Percentiles rank a stretch among this genome's conserved stretches.
phyloP scores from a whole-genome alignment of 2,888 invertebrate species.

The Parthenolecanium corni region DNA sequence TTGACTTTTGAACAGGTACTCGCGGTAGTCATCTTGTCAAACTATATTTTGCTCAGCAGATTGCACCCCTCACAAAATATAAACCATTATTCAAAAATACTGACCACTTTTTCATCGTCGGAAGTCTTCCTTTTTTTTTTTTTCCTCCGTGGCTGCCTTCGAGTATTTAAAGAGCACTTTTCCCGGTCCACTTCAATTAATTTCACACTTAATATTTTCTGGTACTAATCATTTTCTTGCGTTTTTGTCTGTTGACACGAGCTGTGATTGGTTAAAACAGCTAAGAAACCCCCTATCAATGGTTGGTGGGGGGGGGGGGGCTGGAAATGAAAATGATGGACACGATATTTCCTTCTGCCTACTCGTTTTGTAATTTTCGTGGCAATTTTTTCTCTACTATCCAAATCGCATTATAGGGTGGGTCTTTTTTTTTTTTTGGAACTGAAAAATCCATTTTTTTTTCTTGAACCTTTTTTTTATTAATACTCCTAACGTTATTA shows the following conservation, averaged over 20 bases:
- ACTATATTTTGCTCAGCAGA: too few species aligned
- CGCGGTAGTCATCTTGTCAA: too few species aligned
- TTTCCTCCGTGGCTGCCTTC: background rate
- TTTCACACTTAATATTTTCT: too few species aligned
- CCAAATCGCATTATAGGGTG: slow-evolving; percentile 7
- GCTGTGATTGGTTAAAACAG: too few species aligned
- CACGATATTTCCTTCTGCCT: slow-evolving; percentile 19
- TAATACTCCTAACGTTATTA: slow-evolving; percentile 1
- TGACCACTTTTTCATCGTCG: too few species aligned
- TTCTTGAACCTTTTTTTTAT: background rate
- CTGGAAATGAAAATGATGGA: slow-evolving; percentile 11
- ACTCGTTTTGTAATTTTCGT: slow-evolving; percentile 5
- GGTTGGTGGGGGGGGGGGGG: background rate
- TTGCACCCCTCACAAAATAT: too few species aligned
- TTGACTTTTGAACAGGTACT: too few species aligned
- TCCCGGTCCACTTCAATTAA: too few species aligned
- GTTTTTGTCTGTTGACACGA: too few species aligned
- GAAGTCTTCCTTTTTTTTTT: background rate
- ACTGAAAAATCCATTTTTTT: background rate
- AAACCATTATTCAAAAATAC: too few species aligned
- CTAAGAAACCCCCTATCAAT: background rate
- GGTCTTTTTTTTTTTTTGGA: slow-evolving; percentile 18
- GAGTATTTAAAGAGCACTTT: too few species aligned
- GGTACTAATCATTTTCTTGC: background rate
- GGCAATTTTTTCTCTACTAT: background rate